These are phyloP conservation scores for Minunthozetes semirufus DNA, from an alignment of 2,888 invertebrate genomes.

Conservation along the genomic window DNA sequence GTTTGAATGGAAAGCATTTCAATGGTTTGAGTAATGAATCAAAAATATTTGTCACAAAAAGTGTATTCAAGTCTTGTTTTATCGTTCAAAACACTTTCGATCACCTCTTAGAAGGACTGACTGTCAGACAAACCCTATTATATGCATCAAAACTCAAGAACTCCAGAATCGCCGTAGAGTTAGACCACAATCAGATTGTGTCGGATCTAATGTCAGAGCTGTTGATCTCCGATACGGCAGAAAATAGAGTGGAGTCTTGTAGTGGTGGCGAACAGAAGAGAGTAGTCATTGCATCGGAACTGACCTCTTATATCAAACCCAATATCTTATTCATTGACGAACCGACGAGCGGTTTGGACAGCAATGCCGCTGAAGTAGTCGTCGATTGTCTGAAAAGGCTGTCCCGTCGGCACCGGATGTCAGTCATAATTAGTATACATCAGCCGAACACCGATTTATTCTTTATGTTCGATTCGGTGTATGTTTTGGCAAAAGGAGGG, in stretches of 20 bases:
- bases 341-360: slow-evolving; percentile 63
- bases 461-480: slow-evolving; percentile 34
- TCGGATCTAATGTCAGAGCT: neutral
- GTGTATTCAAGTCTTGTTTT: neutral
- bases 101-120: neutral
- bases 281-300: slow-evolving; percentile 78
- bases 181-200: neutral
- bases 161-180: no score
- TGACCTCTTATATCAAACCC: slow-evolving; percentile 63
- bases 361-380: slow-evolving; percentile 18
- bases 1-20: neutral
- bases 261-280: slow-evolving; percentile 87
- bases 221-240: neutral
- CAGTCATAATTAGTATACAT: slow-evolving; percentile 37
- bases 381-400: slow-evolving; percentile 26
- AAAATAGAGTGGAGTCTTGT: slow-evolving; percentile 55
- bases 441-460: slow-evolving; percentile 36
- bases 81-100: neutral
- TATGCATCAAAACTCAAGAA: slow-evolving; percentile 51
- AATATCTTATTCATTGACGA: slow-evolving; percentile 89
- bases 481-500: slow-evolving; percentile 35
- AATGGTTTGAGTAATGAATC: neutral
- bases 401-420: slow-evolving; percentile 55
- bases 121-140: neutral
- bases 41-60: no score